Conservation (phyloP, 2,113 vertebrate species). For the Synchiropus splendidus region DNA sequence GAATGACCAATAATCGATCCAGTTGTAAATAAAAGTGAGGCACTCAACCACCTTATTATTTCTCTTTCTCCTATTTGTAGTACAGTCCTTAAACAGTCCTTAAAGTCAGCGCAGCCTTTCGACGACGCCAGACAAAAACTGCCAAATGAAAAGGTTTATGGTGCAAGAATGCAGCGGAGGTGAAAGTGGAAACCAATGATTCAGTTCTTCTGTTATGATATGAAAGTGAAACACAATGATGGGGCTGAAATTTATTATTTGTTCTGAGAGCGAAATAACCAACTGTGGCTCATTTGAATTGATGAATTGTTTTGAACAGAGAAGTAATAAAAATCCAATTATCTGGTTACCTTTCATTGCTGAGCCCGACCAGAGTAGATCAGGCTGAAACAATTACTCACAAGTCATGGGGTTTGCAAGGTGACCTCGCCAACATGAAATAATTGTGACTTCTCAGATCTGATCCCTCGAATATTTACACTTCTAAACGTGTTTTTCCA, state of each 20-base stretch:
- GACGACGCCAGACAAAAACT: too few relatives aligned
- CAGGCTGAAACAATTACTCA: conserved; percentile 13
- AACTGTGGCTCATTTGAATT: conserved; percentile 12
- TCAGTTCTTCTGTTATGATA: conserved; percentile 29
- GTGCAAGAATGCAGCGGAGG: conserved; percentile 43
- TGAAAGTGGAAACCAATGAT: conserved; percentile 35
- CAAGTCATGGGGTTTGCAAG: conserved; percentile 5
- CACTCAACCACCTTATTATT: too few relatives aligned
- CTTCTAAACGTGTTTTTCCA: conserved; percentile 10
- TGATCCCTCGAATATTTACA: conserved; percentile 1
- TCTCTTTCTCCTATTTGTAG: too few relatives aligned
- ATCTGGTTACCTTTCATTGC: conserved; percentile 15
- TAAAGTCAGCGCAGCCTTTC: too few relatives aligned
- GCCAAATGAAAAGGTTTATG: too few relatives aligned
- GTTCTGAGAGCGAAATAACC: too few relatives aligned
- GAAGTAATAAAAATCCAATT: conserved; percentile 40
- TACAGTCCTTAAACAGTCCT: too few relatives aligned
- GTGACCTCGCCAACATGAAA: background rate
- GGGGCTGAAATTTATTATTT: conserved; percentile 19
- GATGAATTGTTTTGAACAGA: conserved; percentile 35
- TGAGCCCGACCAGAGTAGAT: conserved; percentile 21
- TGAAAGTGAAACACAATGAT: conserved; percentile 23
- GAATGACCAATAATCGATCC: too few relatives aligned
- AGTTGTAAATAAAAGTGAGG: too few relatives aligned
- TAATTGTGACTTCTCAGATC: conserved; percentile 6